Evolutionary conservation across 2,797 vertebrate genomes (phyloP), one percentile per base, ranked within the genome.

Genomic region (Chloroceryle inda): DNA sequence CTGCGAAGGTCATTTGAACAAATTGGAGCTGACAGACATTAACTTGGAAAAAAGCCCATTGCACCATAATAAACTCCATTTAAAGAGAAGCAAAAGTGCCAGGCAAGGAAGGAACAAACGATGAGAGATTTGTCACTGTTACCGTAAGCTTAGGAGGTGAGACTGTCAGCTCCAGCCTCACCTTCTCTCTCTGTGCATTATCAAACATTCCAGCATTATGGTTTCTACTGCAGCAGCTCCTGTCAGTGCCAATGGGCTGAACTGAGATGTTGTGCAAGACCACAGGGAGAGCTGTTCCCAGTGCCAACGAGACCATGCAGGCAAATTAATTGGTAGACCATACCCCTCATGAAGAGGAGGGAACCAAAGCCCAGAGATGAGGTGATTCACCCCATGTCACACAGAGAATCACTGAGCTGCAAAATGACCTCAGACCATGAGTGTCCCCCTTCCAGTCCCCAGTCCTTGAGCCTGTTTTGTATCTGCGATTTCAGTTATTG

Each of bases 11-110:
- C 98, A 75, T 98, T 98, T 81, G 97, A 98, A 98, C 96, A 98
- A 98, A 99, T 98, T 98, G 98, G 97, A 99, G 98, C 97, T 98
- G 99, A 99, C 98, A 99, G 98, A 98, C 98, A 98, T 98, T 99
- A 98, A 98, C 98, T 98, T 98, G 98, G 98, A 98, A 97, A 98
- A 98, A 98, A 94, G 93, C 96, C 96, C 89, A 92, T 83, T 94
- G 95, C 92, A 82, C 93, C 88, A 93, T 92, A 90, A 95, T 96
- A 97, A 96, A 97, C 92, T 93, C 94, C 3, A 1, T 83, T 96
- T 95, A 95, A 96, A 95, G 93, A 91, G 88, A 95, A 91, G 89
- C 79, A 86, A 81, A 95, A 93, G 88, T 93, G 80, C 96, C 94
- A 95, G 83, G 74, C 74, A 92, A 95, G 90, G 90, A 83, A 92